Percentiles rank a stretch among this genome's conserved stretches.
phyloP scores from a whole-genome alignment of 2,888 invertebrate genomes.

The Sialis fuliginosa region DNA sequence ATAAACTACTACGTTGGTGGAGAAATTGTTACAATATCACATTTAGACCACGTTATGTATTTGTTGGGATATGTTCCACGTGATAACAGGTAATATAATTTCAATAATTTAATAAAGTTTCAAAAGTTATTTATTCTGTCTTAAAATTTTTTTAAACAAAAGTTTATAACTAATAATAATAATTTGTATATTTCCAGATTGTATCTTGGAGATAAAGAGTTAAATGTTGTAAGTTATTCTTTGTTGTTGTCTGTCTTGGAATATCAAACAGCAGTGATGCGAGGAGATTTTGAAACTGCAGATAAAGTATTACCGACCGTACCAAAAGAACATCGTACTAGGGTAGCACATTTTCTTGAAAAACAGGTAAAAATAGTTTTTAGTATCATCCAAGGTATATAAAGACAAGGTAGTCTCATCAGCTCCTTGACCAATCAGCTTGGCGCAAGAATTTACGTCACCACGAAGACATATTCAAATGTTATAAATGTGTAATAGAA shows the following conservation, averaged over 20 bases:
- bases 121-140: too few species aligned
- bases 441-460: not conserved
- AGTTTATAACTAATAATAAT: too few species aligned
- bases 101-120: not conserved
- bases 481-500: too few species aligned
- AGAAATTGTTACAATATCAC: conserved; percentile 95
- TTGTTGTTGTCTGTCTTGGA: conserved; percentile 87
- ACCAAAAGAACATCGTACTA: conserved; percentile 88
- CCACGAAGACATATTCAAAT: too few species aligned
- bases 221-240: conserved; percentile 90
- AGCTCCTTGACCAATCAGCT: conserved; percentile 1
- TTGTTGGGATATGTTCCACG: conserved; percentile 90
- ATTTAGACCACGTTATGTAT: conserved; percentile 93
- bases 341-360: conserved; percentile 97
- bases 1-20: conserved; percentile 99
- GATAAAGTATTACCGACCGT: conserved; percentile 88
- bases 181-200: conserved; percentile 32
- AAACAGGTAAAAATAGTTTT: conserved; percentile 53
- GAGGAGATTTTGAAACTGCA: conserved; percentile 88
- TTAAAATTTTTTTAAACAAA: too few species aligned
- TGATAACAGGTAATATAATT: conserved; percentile 49
- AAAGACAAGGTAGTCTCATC: too few species aligned
- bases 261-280: conserved; percentile 99
- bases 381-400: not conserved
- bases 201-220: conserved; percentile 94